Evolutionary conservation across 2,888 invertebrate species (phyloP).

Genomic region (Machimus atricapillus): DNA sequence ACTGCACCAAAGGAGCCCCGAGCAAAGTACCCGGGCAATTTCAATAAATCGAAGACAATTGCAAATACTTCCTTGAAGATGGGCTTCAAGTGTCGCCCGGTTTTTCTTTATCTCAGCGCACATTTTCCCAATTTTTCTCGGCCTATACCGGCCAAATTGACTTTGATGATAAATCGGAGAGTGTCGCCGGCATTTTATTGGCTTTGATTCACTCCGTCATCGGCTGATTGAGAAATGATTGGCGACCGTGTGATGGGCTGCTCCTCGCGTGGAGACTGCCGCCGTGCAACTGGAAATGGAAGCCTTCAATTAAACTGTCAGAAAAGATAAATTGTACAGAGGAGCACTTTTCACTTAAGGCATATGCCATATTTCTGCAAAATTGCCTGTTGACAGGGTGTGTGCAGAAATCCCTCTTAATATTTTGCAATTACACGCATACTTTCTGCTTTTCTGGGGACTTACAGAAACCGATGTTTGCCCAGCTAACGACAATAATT

Average conservation of each 20-base stretch:
- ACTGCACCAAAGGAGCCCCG: background rate
- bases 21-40: background rate
- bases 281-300: background rate
- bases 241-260: background rate
- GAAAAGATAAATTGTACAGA: conserved; percentile 4
- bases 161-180: background rate
- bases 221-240: conserved; percentile 21
- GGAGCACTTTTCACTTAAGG: background rate
- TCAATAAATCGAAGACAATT: background rate
- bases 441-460: background rate
- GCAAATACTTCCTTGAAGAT: background rate
- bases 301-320: conserved; percentile 37
- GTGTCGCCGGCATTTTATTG: conserved; percentile 2
- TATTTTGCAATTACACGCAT: background rate
- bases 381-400: background rate
- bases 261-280: background rate
- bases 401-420: background rate
- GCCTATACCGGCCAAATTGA: background rate
- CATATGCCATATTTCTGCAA: conserved; percentile 5
- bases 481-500: background rate
- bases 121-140: background rate
- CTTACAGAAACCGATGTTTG: background rate
- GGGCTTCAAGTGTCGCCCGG: background rate
- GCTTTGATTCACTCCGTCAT: conserved; percentile 10
- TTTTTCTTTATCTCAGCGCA: background rate